Percentiles rank a stretch among this genome's conserved stretches.
Conservation (phyloP, 2,797 vertebrate genomes). For the Malurus splendens region DNA sequence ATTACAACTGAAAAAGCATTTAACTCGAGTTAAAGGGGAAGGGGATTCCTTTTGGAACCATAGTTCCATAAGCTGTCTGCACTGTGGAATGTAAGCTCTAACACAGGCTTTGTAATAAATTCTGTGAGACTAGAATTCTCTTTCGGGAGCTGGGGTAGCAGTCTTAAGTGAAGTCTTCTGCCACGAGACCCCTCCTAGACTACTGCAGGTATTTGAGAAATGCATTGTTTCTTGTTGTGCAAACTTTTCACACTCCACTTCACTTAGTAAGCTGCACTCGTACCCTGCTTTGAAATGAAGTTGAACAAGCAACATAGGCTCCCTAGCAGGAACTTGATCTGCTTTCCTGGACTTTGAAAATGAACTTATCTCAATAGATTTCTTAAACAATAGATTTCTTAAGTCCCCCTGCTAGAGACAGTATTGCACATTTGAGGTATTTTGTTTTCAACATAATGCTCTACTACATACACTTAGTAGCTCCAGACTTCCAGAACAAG, state of each 20-base stretch:
- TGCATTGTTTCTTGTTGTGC: fast-evolving
- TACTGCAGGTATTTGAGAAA: neutral
- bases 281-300: neutral
- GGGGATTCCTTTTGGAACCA: neutral
- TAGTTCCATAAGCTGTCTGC: neutral
- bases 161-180: neutral
- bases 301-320: fast-evolving
- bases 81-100: neutral
- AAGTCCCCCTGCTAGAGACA: neutral
- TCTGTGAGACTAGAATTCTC: neutral
- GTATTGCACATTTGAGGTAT: neutral
- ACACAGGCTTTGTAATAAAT: neutral
- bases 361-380: fast-evolving
- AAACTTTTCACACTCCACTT: neutral
- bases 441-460: neutral
- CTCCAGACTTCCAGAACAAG: neutral
- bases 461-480: fast-evolving
- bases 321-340: neutral
- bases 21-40: neutral
- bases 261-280: neutral
- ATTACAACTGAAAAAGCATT: neutral
- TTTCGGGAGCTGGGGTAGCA: neutral
- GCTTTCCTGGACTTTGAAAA: neutral
- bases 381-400: too few species aligned
- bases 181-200: fast-evolving